These are phyloP conservation scores for Crotalus horridus DNA, from an alignment of 2,113 vertebrate species.

Conservation along the genomic window DNA sequence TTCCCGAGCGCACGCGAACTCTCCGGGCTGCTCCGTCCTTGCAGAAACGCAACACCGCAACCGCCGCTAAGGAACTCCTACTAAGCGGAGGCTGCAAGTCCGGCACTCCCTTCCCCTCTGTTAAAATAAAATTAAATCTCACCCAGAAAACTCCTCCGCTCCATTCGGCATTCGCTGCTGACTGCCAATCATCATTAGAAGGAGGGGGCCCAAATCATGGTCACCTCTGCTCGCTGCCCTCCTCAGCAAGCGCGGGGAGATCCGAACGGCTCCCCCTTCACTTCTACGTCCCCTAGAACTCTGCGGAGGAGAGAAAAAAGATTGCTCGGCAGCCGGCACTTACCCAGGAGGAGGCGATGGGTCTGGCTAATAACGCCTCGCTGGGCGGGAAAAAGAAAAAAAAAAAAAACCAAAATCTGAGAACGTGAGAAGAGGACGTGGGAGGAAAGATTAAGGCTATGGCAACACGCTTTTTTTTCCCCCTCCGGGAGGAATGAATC, in stretches of 20 bases:
- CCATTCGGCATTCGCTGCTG: neutral
- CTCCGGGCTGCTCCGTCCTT: neutral
- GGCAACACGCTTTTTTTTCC: neutral
- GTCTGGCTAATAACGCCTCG: constrained; percentile 8
- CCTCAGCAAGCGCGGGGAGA: too few relatives aligned
- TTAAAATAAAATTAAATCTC: neutral
- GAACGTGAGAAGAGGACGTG: neutral
- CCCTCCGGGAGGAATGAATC: neutral
- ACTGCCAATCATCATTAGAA: neutral
- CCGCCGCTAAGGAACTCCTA: neutral
- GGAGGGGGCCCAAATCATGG: neutral
- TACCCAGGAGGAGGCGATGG: neutral
- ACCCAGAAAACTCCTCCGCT: neutral
- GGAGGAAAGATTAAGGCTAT: too few relatives aligned
- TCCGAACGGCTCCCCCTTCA: neutral
- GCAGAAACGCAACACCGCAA: neutral
- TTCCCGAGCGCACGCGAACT: neutral
- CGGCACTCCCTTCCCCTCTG: neutral
- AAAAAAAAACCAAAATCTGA: too few relatives aligned
- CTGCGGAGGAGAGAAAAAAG: neutral
- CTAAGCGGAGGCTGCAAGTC: neutral
- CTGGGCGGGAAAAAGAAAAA: constrained; percentile 11
- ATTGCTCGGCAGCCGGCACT: neutral
- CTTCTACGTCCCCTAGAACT: neutral
- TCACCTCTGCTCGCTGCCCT: neutral